phyloP scores from a whole-genome alignment of 2,888 invertebrate genomes.

The Cerastoderma edule region DNA sequence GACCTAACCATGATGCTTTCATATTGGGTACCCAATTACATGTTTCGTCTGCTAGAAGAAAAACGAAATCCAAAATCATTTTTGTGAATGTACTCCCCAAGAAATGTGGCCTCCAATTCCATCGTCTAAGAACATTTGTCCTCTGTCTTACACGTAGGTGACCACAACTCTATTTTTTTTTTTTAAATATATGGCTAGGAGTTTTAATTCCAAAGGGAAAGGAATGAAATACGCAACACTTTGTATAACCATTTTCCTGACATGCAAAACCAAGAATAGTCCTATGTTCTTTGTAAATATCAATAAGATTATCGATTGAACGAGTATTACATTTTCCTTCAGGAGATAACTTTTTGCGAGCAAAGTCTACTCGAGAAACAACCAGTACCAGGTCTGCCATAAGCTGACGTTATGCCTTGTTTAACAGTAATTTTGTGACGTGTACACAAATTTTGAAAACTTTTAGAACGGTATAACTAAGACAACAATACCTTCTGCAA shows the following conservation, averaged over 20 bases:
- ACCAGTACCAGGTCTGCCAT: not conserved
- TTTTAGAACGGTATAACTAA: too few relatives aligned
- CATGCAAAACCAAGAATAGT: too few relatives aligned
- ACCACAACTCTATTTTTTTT: too few relatives aligned
- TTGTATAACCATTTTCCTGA: too few relatives aligned
- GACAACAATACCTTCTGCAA: slow-evolving; percentile 31
- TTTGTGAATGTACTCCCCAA: not conserved
- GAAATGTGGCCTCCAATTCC: not conserved
- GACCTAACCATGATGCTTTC: slow-evolving; percentile 1
- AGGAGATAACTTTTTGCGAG: slow-evolving; percentile 20
- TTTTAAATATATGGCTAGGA: too few relatives aligned
- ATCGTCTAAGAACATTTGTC: not conserved
- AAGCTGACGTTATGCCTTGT: not conserved
- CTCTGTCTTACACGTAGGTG: not conserved
- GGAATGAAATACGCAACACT: too few relatives aligned
- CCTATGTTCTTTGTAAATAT: too few relatives aligned
- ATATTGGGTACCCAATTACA: slow-evolving; percentile 1
- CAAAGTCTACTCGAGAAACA: slow-evolving; percentile 28
- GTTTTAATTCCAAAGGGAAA: too few relatives aligned
- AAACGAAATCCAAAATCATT: slow-evolving; percentile 1
- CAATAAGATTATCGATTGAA: not conserved
- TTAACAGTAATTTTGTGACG: too few relatives aligned
- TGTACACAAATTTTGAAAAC: too few relatives aligned
- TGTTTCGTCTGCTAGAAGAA: slow-evolving; percentile 13
- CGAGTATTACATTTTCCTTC: slow-evolving; percentile 23